Evolutionary conservation across 2,797 vertebrate species (phyloP).

Genomic region (Ceryle rudis): DNA sequence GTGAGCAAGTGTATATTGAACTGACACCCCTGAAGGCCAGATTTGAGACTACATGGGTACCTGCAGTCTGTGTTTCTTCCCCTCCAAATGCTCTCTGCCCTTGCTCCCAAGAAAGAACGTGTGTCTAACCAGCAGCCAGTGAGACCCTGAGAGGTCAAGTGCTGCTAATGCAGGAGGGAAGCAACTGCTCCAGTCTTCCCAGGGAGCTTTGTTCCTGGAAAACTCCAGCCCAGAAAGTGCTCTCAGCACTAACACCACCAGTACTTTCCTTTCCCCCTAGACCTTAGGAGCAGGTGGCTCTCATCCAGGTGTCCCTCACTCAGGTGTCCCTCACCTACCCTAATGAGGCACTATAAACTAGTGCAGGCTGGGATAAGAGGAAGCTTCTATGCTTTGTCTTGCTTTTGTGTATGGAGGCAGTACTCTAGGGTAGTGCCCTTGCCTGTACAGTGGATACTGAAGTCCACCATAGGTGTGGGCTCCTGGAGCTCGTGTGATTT

Average conservation of each 20-base stretch:
- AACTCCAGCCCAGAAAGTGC: neutral
- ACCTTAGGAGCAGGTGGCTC: neutral
- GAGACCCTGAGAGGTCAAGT: accelerated
- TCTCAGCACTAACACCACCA: accelerated
- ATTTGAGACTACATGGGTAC: accelerated
- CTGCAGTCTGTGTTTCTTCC: neutral
- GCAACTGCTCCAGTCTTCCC: neutral
- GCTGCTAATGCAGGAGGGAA: neutral
- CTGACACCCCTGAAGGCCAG: accelerated
- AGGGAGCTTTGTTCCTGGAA: neutral
- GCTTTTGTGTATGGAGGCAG: accelerated
- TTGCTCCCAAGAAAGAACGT: accelerated
- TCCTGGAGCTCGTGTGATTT: neutral
- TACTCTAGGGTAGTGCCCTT: accelerated
- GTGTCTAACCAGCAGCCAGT: accelerated
- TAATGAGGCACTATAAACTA: neutral
- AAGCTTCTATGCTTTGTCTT: accelerated
- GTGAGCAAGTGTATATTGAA: neutral
- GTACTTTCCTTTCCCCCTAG: accelerated
- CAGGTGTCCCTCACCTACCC: neutral
- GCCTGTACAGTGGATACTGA: accelerated
- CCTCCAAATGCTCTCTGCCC: neutral
- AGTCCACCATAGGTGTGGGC: accelerated
- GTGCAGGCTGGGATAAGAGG: accelerated
- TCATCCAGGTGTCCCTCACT: neutral